Base-by-base conservation (phyloP, 2,113 vertebrate genomes). In the Chaenocephalus aceratus region DNA sequence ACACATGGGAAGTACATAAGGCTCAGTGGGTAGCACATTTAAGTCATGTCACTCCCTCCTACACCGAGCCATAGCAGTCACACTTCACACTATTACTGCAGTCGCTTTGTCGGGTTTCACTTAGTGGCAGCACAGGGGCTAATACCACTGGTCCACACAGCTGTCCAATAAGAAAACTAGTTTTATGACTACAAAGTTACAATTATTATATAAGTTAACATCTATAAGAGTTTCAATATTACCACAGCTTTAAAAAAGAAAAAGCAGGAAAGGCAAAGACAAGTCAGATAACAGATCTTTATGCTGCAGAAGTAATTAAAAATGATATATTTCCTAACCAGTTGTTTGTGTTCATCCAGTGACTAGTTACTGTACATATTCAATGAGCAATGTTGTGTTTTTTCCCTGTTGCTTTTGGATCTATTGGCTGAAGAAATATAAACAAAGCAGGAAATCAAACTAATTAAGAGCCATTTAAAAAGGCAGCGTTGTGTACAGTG, bases 71-170 rank as follows among this genome's bases (percentile, higher is more conserved):
- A 34, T 2, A 18, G 36, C 58, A 51, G 68, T 70, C 74, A 74
- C 70, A 58, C 58, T 72, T 69, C 60, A 66, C 58, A 59, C 21
- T 10, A 65, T 79, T 82, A 82, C 56, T 63, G 34, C 61, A 14
- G 26, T 36, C 2, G 1, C 63, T 79, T 76, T 68, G 74, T 78
- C 15, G 1, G 6, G 26, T 51, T 66, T 65, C 21, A 45, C 74
- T 71, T 14, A 26, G 12, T 9, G 16, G 23, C 64, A 57, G 59
- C 26, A 12, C 3, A 15, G 62, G 21, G 10, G 7, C 23, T 23
- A 5, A 49, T 34, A 60, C 6, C 44, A 48, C 61, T 0, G 15
- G 1, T 18, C 2, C 23, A 30, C 23, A 30, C 48, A 14, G 36
- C 12, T 41, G 36, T 26, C 59, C 2, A 45, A 18, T 15, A 26